Base-by-base conservation (phyloP, 1,140 invertebrate genomes). In the Helicoverpa armigera region DNA sequence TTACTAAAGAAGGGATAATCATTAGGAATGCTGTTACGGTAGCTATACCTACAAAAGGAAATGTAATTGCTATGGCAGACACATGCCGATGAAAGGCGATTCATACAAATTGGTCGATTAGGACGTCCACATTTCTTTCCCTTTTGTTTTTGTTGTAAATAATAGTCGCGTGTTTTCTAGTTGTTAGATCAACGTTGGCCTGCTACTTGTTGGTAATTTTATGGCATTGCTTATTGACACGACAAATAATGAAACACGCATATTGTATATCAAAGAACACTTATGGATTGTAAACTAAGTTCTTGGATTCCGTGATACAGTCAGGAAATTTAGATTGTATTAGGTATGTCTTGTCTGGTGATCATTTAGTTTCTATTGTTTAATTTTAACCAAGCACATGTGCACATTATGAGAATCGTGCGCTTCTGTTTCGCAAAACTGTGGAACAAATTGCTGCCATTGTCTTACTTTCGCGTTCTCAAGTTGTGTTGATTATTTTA, bases 31-130 rank as follows among this genome's bases (percentile, higher is more conserved):
- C 80, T 85, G 81, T 80, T 79, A 54, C 35, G 16, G 51, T 77
- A 77, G 79, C 78, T 58, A 63, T 48, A 51, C 61, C 56, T 43
- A 75, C 79, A 80, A 81, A 77, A 81, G 82, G 74, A 80, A 18
- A 79, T 23, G 56, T 83, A 82, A 88, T 88, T 88, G 79, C 74
- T 83, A 88, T 88, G 87, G 78, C 76, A 60, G 79, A 51, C 84
- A 80, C 85, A 82, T 79, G 73, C 84, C 83, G 69, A 79, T 83
- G 83, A 80, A 10, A 12, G 23, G 12, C 48, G 31, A 61, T 77
- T 54, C 60, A 67, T 60, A 77, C 51, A 75, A 63, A 75, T 75
- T 35, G 56, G 31, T 48, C 61, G 60, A 67, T 67, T 77, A 77
- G 60, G 43, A 18, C 54, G n/a, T 7, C 10, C 14, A 29, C 31